Base-by-base conservation (phyloP, 2,113 vertebrate species). In the Myrmophylax atrothorax region DNA sequence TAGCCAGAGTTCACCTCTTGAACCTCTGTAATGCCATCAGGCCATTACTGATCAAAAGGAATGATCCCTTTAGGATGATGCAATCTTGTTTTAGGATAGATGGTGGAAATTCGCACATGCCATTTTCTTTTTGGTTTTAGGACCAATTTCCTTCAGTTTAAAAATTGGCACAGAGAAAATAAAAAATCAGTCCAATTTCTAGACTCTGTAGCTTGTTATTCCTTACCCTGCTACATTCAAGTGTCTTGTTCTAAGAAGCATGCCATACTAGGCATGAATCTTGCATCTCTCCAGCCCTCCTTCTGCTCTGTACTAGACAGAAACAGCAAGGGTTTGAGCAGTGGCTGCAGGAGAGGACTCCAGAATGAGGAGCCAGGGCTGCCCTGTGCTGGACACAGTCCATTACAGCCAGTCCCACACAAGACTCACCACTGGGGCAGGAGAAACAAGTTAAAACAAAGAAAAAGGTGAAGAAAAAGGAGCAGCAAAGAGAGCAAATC, bases 361-460 rank as follows among this genome's bases (percentile, higher is more conserved):
- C 28, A 11, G 31, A 12, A 64, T 44, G 38, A 49, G 56, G 37
- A 20, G 29, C 5, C 0, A 2, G 11, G 26, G 18, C n/a, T 47
- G 33, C 56, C 13, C 10, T 7, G 1, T 1, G 11, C 33, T 8
- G 2, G 28, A 14, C 26, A 42, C 19, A 63, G 25, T 17, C 14
- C 3, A 4, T 40, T 59, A 38, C 67, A 37, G 40, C 33, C 12
- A 3, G 8, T 5, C 33, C 25, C 22, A 22, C 11, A 42, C 4
- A 46, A 50, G 14, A 33, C 6, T n/a, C 3, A 1, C 14, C 7
- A 0, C 5, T 0, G 1, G 42, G 35, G 28, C n/a, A 49, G n/a
- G 14, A 49, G 18, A 62, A 53, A 38, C 5, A 6, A 37, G 18
- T 2, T n/a, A 46, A 29, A 53, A 8, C 1, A 29, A 78, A 56